Evolutionary conservation across 2,113 vertebrate genomes (phyloP).

Genomic region (Ophiodon elongatus): DNA sequence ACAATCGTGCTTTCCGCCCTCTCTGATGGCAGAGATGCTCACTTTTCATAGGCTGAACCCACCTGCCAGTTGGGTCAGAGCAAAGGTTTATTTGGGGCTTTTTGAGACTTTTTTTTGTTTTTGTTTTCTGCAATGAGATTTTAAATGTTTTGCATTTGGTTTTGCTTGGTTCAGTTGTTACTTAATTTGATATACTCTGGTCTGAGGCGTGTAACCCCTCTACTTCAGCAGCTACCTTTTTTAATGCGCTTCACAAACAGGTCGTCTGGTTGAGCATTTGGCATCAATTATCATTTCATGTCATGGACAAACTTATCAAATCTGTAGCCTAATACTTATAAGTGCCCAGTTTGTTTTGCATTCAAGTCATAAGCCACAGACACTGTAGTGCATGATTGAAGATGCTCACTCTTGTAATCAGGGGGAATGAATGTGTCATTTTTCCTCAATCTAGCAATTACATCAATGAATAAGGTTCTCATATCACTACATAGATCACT

Average conservation of each 20-base stretch:
- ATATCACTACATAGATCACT: conserved; percentile 77
- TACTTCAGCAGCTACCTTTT: conserved; percentile 46
- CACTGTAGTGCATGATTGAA: conserved; percentile 78
- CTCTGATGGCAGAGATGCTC: conserved; percentile 37
- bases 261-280: conserved; percentile 50
- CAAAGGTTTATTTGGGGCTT: conserved; percentile 38
- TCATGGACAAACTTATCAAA: conserved; percentile 69
- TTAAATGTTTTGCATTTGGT: conserved; percentile 45
- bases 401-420: conserved; percentile 70
- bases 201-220: conserved; percentile 26
- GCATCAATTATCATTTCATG: conserved; percentile 63
- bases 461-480: conserved; percentile 67
- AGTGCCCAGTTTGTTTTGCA: conserved; percentile 77
- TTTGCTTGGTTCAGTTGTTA: conserved; percentile 51
- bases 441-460: conserved; percentile 61
- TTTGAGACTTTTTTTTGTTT: conserved; percentile 32
- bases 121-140: conserved; percentile 48
- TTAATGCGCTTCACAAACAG: conserved; percentile 41
- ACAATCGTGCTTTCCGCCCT: conserved; percentile 67
- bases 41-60: conserved; percentile 25
- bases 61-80: conserved; percentile 22
- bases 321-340: conserved; percentile 78
- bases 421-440: conserved; percentile 71
- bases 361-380: conserved; percentile 72
- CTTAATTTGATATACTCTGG: conserved; percentile 38